phyloP scores from a whole-genome alignment of 2,888 invertebrate genomes.

The Nematopogon swammerdamellus region DNA sequence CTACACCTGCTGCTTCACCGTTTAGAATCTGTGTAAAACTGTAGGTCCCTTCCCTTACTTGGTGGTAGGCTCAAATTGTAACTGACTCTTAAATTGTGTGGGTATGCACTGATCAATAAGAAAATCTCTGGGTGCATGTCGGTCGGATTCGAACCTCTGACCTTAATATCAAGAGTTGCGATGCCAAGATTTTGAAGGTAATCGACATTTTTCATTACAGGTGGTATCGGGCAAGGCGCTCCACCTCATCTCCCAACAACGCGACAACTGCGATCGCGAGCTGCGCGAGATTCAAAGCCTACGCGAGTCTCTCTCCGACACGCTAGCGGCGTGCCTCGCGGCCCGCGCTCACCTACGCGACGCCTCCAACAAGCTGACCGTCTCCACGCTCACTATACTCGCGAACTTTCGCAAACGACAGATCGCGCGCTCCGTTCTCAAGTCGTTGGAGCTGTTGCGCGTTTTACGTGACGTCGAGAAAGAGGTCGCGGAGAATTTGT shows the following conservation, averaged over 20 bases:
- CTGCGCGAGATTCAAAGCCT: slow-evolving; percentile 73
- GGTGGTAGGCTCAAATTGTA: too few species aligned
- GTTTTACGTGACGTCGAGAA: slow-evolving; percentile 76
- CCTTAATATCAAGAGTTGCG: too few species aligned
- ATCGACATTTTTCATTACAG: slow-evolving; percentile 19
- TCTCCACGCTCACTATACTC: slow-evolving; percentile 83
- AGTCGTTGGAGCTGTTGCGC: slow-evolving; percentile 59
- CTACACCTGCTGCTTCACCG: too few species aligned
- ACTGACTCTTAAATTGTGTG: too few species aligned
- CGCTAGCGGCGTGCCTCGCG: slow-evolving; percentile 67
- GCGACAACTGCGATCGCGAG: slow-evolving; percentile 82
- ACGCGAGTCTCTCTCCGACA: slow-evolving; percentile 65
- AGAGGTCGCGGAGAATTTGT: slow-evolving; percentile 75
- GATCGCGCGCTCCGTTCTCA: slow-evolving; percentile 73
- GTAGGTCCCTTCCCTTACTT: too few species aligned
- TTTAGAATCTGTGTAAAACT: too few species aligned
- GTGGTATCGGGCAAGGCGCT: slow-evolving; percentile 93
- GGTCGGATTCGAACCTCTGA: too few species aligned
- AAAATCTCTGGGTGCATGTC: too few species aligned
- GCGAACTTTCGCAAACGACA: slow-evolving; percentile 90
- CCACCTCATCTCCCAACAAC: slow-evolving; percentile 88
- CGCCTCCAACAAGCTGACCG: slow-evolving; percentile 79
- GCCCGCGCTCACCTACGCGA: slow-evolving; percentile 70
- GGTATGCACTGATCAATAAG: too few species aligned
- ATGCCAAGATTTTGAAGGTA: too few species aligned